These are phyloP conservation scores for Platyrinchus mystaceus DNA, from an alignment of 2,797 vertebrate genomes.

Conservation along the genomic window DNA sequence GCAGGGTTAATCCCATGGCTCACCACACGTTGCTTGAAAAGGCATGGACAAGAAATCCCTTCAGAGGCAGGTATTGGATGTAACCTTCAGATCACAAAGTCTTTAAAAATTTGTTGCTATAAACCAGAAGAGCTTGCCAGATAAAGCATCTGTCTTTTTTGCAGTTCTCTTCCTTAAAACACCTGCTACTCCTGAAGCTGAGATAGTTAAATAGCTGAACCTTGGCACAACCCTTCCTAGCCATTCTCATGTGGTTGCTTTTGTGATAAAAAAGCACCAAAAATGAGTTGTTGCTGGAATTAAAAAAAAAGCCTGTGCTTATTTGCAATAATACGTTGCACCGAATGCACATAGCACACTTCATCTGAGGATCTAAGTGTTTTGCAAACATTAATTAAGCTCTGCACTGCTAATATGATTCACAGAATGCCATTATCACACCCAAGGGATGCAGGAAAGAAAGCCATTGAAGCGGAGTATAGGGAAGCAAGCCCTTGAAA, in stretches of 20 bases:
- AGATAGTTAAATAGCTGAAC: not conserved
- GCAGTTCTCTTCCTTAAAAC: conserved; percentile 8
- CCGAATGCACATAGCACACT: not conserved
- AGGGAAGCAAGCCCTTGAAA: conserved; percentile 27
- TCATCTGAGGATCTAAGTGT: conserved; percentile 35
- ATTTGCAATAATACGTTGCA: conserved; percentile 13
- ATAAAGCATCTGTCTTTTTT: not conserved
- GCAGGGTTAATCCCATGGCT: not conserved
- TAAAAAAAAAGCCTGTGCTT: conserved; percentile 18
- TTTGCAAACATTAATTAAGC: conserved; percentile 66
- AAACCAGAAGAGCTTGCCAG: not conserved
- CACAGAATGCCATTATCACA: conserved; percentile 53
- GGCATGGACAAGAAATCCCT: not conserved
- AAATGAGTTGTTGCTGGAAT: not conserved
- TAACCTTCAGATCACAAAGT: not conserved
- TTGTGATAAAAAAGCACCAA: not conserved
- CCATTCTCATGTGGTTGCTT: not conserved
- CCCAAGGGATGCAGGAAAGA: conserved; percentile 40
- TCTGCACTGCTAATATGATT: conserved; percentile 44
- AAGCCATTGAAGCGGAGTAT: not conserved
- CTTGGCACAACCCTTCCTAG: not conserved
- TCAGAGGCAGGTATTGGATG: not conserved
- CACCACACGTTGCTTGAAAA: not conserved
- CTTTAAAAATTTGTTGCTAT: not conserved
- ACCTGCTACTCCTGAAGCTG: not conserved